Base-by-base conservation (phyloP, 2,888 invertebrate species). In the Himalopsyche tibetana region DNA sequence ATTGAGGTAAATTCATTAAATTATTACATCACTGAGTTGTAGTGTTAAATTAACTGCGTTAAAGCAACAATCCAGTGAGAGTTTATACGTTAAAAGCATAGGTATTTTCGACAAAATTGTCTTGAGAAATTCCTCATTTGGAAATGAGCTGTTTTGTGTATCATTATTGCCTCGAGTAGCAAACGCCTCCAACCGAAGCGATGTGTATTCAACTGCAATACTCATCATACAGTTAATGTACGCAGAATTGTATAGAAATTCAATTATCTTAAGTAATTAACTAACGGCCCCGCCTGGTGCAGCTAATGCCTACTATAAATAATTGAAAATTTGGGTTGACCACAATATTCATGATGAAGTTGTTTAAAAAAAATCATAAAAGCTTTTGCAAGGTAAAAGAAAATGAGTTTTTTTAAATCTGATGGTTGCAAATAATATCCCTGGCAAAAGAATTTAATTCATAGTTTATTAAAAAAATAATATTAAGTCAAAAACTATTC, bases 211-310 rank as follows among this genome's bases (percentile, higher is more conserved):
- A 74, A 74, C 36, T 74, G 74, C 74, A 74, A 28, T 74, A 28
- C 36, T 36, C 19, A 74, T 36, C 74, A 74, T 63, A 19, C 63
- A 28, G 28, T 11, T 74, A 74, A 28, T 74, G 36, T 74, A 74
- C 74, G 74, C 74, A 74, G 36, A 74, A 74, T 74, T 15, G 15
- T 74, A 36, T 74, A 74, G 38, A 12, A 38, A 74, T 74, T 74
- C 74, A 74, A 74, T 74, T 74, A 74, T 74, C 74, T 74, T 12
- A 74, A 74, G 74, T 74, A 74, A 74, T 74, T 74, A 28, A 74
- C 74, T 36, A 12, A 63, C 28, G 28, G 74, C 28, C 38, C 15
- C 36, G 74, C 69, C 69, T 69, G 74, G 38, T 74, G 74, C 74
- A 36, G 28, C 15, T 74, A 4, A 74, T 74, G 36, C 15, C 36